Evolutionary conservation across 2,888 invertebrate genomes (phyloP).

Genomic region (Dicranocentrus wangi): DNA sequence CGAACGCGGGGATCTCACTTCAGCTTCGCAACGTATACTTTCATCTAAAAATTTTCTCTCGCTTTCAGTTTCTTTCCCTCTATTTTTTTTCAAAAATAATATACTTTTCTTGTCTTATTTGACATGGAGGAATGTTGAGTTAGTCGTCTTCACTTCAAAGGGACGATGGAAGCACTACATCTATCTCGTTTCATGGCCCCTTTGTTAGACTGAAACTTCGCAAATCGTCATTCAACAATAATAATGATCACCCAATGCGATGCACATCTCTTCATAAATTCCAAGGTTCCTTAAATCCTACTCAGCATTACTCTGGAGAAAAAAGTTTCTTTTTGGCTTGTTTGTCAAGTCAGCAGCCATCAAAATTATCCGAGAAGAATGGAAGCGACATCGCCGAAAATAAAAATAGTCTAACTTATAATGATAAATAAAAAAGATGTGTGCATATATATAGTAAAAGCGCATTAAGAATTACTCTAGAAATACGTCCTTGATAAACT

Average conservation of each 20-base stretch:
- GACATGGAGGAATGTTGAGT: slow-evolving; percentile 7
- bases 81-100: neutral
- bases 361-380: neutral
- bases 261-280: neutral
- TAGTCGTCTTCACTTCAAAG: neutral
- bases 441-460: too few relatives aligned
- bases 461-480: too few relatives aligned
- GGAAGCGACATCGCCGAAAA: too few relatives aligned
- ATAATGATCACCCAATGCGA: neutral
- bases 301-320: too few relatives aligned
- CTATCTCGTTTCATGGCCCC: slow-evolving; percentile 10
- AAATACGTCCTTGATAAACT: too few relatives aligned
- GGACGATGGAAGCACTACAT: neutral
- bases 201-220: neutral
- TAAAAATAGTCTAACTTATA: too few relatives aligned
- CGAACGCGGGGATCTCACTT: neutral
- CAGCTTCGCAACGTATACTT: neutral
- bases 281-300: neutral
- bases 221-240: slow-evolving; percentile 7
- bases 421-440: too few relatives aligned
- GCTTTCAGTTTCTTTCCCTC: neutral
- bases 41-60: neutral
- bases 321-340: neutral
- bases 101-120: neutral
- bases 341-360: neutral